Conservation (phyloP, 2,888 invertebrate species). For the Pycnomerus fuliginosus region DNA sequence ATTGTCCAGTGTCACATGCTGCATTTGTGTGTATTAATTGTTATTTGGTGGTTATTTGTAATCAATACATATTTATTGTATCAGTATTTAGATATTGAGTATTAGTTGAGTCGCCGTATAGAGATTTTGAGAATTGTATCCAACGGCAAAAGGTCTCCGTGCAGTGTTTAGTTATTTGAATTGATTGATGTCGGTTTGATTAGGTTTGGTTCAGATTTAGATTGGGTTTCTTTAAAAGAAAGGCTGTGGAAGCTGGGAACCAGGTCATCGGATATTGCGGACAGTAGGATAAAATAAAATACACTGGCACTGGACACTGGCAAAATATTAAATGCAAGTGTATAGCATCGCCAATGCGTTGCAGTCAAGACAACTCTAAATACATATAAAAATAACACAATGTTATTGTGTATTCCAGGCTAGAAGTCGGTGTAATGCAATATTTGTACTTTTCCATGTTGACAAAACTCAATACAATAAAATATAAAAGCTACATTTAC, state of each 20-base stretch:
- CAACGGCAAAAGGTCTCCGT: slow-evolving; percentile 34
- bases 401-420: slow-evolving; percentile 53
- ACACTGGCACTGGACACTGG: slow-evolving; percentile 53
- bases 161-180: slow-evolving; percentile 38
- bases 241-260: slow-evolving; percentile 49
- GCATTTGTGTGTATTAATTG: slow-evolving; percentile 54
- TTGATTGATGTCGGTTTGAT: slow-evolving; percentile 31
- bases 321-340: slow-evolving; percentile 35
- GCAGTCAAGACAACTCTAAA: slow-evolving; percentile 27
- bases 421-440: slow-evolving; percentile 59
- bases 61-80: slow-evolving; percentile 51
- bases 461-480: slow-evolving; percentile 60
- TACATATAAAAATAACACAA: too few species aligned
- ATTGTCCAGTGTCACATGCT: slow-evolving; percentile 55
- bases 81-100: slow-evolving; percentile 46
- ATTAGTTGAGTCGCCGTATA: slow-evolving; percentile 49
- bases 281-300: slow-evolving; percentile 34
- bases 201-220: slow-evolving; percentile 42
- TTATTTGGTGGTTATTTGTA: slow-evolving; percentile 53
- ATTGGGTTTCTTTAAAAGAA: slow-evolving; percentile 46
- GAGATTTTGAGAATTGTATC: slow-evolving; percentile 40
- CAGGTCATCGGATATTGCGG: slow-evolving; percentile 48
- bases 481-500: slow-evolving; percentile 52
- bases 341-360: slow-evolving; percentile 26
- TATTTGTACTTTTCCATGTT: slow-evolving; percentile 66